Evolutionary conservation across 1,140 invertebrate genomes (phyloP).

Genomic region (Steinernema feltiae): DNA sequence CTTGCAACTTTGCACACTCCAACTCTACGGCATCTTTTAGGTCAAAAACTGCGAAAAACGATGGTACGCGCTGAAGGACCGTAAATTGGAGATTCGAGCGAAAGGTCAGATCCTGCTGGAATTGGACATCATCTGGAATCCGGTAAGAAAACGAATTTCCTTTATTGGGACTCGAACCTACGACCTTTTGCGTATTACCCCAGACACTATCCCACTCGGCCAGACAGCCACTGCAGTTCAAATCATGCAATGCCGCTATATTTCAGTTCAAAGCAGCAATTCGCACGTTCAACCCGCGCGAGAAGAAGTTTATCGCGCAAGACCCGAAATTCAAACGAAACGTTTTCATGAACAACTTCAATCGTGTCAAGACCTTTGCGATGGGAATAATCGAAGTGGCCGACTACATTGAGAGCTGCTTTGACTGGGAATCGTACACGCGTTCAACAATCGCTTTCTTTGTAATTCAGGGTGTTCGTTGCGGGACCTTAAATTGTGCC

Average conservation of each 20-base stretch:
- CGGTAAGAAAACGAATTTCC: conserved; percentile 63
- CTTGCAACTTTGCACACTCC: too few relatives aligned
- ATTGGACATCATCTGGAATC: conserved; percentile 84
- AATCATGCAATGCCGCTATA: too few relatives aligned
- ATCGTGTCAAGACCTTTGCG: conserved; percentile 80
- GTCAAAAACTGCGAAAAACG: conserved; percentile 83
- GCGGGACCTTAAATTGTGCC: not conserved
- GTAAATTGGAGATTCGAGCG: conserved; percentile 76
- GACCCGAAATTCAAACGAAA: conserved; percentile 87
- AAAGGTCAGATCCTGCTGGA: conserved; percentile 92
- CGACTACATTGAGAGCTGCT: conserved; percentile 87
- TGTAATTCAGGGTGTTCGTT: conserved; percentile 57
- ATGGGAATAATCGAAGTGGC: conserved; percentile 80
- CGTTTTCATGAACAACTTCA: conserved; percentile 51
- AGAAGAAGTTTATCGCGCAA: conserved; percentile 86
- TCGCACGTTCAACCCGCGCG: conserved; percentile 85
- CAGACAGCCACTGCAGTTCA: too few relatives aligned
- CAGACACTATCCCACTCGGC: too few relatives aligned
- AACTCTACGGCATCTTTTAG: conserved; percentile 60
- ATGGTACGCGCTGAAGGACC: conserved; percentile 94
- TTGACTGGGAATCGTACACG: conserved; percentile 90
- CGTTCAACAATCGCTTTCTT: conserved; percentile 79
- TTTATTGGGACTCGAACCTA: not conserved
- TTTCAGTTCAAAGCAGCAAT: conserved; percentile 75
- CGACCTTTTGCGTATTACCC: not conserved